These are phyloP conservation scores for Hylyphantes graminicola DNA, from an alignment of 1,140 invertebrate genomes.

Conservation along the genomic window DNA sequence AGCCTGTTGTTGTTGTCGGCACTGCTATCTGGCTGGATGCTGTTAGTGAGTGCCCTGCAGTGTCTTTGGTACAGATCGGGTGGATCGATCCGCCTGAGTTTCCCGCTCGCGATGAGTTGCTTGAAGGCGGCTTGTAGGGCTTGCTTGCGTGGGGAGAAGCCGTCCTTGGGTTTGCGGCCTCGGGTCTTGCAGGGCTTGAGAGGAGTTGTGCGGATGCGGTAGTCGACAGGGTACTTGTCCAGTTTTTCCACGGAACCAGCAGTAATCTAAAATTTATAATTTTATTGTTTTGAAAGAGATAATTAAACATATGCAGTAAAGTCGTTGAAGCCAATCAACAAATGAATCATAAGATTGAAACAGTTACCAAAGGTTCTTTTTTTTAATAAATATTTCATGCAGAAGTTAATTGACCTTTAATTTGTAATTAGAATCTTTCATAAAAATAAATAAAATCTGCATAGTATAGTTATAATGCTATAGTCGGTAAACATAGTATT, in stretches of 20 bases:
- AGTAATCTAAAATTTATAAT: constrained; percentile 49
- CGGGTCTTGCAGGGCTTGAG: constrained; percentile 82
- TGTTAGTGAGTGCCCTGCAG: neutral
- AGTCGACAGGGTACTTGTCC: constrained; percentile 83
- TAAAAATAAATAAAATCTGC: too few relatives aligned
- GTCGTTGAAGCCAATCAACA: too few relatives aligned
- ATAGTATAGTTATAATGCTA: too few relatives aligned
- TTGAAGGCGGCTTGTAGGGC: constrained; percentile 44
- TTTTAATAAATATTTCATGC: too few relatives aligned
- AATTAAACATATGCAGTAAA: neutral
- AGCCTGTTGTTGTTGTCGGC: neutral
- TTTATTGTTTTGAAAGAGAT: neutral
- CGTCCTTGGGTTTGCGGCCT: constrained; percentile 45
- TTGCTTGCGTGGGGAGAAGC: constrained; percentile 36
- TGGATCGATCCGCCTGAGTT: constrained; percentile 33
- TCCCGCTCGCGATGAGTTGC: constrained; percentile 44
- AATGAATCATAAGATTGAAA: too few relatives aligned
- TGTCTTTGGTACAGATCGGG: constrained; percentile 2
- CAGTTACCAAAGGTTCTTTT: too few relatives aligned
- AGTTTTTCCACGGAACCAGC: constrained; percentile 85
- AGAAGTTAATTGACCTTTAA: too few relatives aligned
- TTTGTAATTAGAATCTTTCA: too few relatives aligned
- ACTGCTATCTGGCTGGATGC: neutral
- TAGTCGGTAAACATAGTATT: too few relatives aligned
- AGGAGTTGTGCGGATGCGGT: constrained; percentile 84